A percentile compares a stretch with the other conserved stretches of the same genome.
These are phyloP conservation scores for Bucorvus abyssinicus DNA, from an alignment of 2,797 vertebrate genomes.

Conservation along the genomic window DNA sequence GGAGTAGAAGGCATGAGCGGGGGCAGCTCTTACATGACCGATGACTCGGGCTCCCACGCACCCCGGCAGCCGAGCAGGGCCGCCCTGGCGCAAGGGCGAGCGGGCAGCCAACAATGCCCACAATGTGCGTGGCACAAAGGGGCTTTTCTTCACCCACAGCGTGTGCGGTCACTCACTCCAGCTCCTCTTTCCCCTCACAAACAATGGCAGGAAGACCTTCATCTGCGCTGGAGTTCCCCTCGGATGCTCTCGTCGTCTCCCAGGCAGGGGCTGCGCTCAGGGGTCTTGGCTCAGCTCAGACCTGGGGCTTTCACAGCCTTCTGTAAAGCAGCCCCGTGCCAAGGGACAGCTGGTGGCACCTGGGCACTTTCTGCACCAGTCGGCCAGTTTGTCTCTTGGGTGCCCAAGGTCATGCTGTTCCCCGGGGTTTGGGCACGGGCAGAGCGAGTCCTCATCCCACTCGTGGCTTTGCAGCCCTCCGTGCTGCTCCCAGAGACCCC, in stretches of 20 bases:
- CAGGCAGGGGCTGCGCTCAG: neutral
- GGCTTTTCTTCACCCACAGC: constrained; percentile 1
- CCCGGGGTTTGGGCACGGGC: rapidly evolving
- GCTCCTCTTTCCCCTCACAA: neutral
- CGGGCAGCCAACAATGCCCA: neutral
- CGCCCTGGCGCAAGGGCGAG: neutral
- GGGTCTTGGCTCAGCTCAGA: neutral
- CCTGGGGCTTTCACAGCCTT: neutral
- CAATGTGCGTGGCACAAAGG: neutral
- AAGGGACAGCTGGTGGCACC: neutral
- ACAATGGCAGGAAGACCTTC: neutral
- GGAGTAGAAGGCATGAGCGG: neutral
- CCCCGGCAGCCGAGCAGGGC: neutral
- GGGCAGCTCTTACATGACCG: neutral
- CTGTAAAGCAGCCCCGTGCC: neutral
- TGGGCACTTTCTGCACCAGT: neutral
- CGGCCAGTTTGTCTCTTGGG: neutral
- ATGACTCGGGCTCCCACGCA: neutral
- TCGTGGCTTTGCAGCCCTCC: neutral
- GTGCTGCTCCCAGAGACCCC: rapidly evolving
- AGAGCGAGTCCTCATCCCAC: neutral
- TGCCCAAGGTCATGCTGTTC: rapidly evolving
- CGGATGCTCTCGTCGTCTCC: neutral
- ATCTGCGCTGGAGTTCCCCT: neutral
- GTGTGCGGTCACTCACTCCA: neutral